A percentile compares a stretch with the other conserved stretches of the same genome.
phyloP scores from a whole-genome alignment of 2,113 vertebrate genomes.

The Speoplatyrhinus poulsoni region DNA sequence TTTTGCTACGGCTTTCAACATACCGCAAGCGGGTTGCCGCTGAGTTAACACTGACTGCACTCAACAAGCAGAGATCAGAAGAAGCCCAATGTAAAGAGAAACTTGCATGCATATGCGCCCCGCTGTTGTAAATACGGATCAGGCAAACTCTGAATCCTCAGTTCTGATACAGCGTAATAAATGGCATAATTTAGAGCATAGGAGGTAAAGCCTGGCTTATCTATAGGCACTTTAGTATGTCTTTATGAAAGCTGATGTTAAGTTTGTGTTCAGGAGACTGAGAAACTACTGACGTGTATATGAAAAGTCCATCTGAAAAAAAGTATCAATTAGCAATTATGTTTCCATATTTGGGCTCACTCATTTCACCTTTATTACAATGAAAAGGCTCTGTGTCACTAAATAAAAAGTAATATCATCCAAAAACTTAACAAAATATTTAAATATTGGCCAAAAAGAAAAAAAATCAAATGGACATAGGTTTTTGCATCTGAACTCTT shows the following conservation, averaged over 20 bases:
- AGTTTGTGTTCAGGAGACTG: not conserved
- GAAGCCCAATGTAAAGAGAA: conserved; percentile 1
- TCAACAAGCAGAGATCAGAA: not conserved
- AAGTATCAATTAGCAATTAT: not conserved
- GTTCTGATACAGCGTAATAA: not conserved
- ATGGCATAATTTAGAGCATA: not conserved
- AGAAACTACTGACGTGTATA: not conserved
- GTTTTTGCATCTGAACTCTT: too few species aligned
- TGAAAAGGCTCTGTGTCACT: too few species aligned
- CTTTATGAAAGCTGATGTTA: not conserved
- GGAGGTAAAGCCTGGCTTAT: not conserved
- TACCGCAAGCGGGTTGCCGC: not conserved
- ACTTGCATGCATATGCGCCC: not conserved
- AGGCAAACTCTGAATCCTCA: not conserved
- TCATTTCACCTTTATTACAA: too few species aligned
- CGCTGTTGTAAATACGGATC: not conserved
- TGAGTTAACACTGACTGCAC: not conserved
- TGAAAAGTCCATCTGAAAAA: not conserved
- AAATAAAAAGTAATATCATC: too few species aligned
- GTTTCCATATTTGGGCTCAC: too few species aligned
- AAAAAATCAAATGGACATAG: too few species aligned
- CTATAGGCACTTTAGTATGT: not conserved
- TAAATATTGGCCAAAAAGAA: too few species aligned
- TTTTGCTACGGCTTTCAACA: not conserved
- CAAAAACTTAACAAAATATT: too few species aligned